Conservation (phyloP, 35 echinoderm and acorn worm genomes). For the Eucidaris tribuloides region DNA sequence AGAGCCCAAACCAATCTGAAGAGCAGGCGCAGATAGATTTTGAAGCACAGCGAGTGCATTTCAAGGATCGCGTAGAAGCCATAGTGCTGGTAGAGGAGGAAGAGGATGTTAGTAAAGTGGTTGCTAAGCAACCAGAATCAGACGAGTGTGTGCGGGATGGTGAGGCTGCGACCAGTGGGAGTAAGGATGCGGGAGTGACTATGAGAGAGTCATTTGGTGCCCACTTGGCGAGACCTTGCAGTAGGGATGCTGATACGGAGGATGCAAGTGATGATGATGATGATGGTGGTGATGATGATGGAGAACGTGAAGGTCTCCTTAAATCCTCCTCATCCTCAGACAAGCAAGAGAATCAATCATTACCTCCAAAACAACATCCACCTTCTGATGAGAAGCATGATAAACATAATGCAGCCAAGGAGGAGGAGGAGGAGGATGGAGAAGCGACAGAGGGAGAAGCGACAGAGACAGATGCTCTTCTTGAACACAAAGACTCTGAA, state of each 20-base stretch:
- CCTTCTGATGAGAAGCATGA: too few species aligned
- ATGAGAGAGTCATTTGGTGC: neutral
- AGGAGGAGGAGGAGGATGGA: neutral
- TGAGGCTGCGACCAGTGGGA: neutral
- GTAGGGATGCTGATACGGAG: conserved; percentile 2
- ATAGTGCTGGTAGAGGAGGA: neutral
- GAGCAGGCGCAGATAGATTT: too few species aligned
- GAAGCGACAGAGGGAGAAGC: neutral
- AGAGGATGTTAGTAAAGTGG: neutral
- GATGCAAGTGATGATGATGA: conserved; percentile 11
- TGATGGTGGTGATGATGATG: neutral
- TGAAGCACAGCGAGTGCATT: conserved; percentile 40
- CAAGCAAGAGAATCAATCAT: neutral
- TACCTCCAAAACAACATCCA: neutral
- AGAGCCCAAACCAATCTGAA: too few species aligned
- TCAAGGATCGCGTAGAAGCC: neutral
- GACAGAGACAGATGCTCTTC: neutral
- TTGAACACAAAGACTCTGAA: too few species aligned
- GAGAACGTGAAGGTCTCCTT: neutral
- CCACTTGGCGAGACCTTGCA: neutral
- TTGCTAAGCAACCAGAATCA: neutral
- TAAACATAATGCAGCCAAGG: neutral
- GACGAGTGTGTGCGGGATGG: neutral
- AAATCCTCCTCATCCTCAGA: neutral
- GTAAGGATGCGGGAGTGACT: neutral